Evolutionary conservation across 2,888 invertebrate species (phyloP), one percentile per base, ranked within the genome.

Genomic region (Eupsilia transversa): DNA sequence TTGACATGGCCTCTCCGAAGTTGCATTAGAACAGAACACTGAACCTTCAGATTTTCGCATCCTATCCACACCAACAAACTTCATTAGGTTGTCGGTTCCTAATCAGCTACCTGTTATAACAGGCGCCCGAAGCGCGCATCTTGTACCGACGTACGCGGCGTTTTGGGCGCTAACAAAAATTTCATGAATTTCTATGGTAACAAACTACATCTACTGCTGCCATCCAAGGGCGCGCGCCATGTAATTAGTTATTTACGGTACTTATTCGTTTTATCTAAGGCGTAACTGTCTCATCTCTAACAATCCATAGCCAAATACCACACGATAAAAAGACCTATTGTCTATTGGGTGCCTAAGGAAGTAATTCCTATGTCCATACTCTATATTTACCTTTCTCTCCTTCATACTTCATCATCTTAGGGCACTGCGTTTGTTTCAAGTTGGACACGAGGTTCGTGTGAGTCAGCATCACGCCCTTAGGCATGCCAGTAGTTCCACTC

Each of bases 401-500:
- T n/a, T 86, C 89, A 80, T 94, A 92, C 78, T 96, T 95, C 93
- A 95, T 95, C 73, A 96, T 87, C 80, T 94, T 94, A 0, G 96
- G 95, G 46, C 94, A 92, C 65, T 92, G 92, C 3, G 95, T 88
- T 90, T 97, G 97, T 72, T 94, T 93, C 73, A 97, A 87, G 87
- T 97, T 97, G 64, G 95, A 93, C 7, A 97, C 97, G 27, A 98
- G 95, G 90, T 98, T 98, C 84, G 95, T 95, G 89, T 98, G 98
- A 0, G 97, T 97, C 61, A 98, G 93, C 97, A 97, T 97, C 0
- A 98, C 98, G 3, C 98, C 98, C 94, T 98, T 98, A 0, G 98
- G 98, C 89, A 98, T 96, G 0, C 98, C 98, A 0, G 98, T 98
- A 0, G 98, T 98, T 0, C 98, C 97, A 86, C 97, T 97, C 2